Evolutionary conservation across 2,113 vertebrate species (phyloP), one percentile per base, ranked within the genome.

Genomic region (Laterallus jamaicensis): DNA sequence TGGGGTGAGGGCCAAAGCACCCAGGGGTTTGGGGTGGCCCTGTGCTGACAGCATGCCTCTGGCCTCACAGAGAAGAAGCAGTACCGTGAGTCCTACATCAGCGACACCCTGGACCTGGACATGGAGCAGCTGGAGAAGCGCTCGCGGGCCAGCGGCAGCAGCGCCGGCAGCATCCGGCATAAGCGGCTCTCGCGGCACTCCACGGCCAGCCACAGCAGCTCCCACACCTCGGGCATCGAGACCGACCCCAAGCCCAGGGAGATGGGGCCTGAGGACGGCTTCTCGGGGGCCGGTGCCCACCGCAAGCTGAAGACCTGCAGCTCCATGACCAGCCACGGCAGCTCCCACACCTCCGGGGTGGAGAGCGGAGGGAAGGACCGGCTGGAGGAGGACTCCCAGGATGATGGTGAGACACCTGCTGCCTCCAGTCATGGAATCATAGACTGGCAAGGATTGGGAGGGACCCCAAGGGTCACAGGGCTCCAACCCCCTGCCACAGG

Each of bases 51-150:
- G 62, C 2, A 0, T 37, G 42, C 47, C 15, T 3, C 67, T 50
- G 21, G 15, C 81, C 42, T 26, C 10, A 2, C 97, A 99, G 99
- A 99, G 95, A 99, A 99, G 98, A 99, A 99, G 97, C 99, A 99
- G 96, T 99, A 99, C 97, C 97, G 99, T 2, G 99, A 99, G 92
- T 99, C 99, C 1, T 99, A 99, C 97, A 99, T 99, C 98, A 99
- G 99, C 2, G 99, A 99, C 80, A 99, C 99, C 32, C 98, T 99
- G 26, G 99, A 99, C 64, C 98, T 99, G 37, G 99, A 99, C 97
- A 99, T 99, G 98, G 99, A 99, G 35, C 99, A 99, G 70, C 97
- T 99, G 97, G 99, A 99, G 93, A 99, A 99, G 93, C 98, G 99
- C 6, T 99, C 99, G 0, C 98, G 98, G 26, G 99, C 99, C 95